Conservation (phyloP, 2,888 invertebrate species). For the Acanthosepion pharaonis region DNA sequence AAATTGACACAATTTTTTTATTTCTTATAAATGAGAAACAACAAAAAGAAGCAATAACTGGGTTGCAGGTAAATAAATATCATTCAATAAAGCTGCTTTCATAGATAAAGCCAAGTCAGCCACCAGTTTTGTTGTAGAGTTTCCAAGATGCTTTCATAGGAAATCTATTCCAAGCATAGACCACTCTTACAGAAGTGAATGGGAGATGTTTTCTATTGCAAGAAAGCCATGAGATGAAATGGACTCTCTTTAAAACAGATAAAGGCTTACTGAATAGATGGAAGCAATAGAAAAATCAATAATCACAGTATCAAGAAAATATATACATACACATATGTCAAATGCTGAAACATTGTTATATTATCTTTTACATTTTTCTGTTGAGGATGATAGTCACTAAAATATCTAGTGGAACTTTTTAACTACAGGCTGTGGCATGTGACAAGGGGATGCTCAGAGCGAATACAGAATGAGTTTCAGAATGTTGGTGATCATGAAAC, state of each 20-base stretch:
- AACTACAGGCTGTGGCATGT: too few relatives aligned
- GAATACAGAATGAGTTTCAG: too few relatives aligned
- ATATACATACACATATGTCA: background rate
- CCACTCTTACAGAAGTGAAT: background rate
- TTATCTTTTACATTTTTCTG: background rate
- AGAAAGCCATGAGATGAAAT: background rate
- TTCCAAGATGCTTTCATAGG: background rate
- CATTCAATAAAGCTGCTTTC: too few relatives aligned
- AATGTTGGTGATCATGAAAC: too few relatives aligned
- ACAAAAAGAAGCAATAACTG: too few relatives aligned
- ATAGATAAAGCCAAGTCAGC: too few relatives aligned
- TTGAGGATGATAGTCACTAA: too few relatives aligned
- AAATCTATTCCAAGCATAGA: background rate
- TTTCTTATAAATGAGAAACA: too few relatives aligned
- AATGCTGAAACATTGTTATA: background rate
- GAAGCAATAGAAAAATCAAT: background rate
- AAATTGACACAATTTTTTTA: too few relatives aligned
- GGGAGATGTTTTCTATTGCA: background rate
- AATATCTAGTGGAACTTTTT: too few relatives aligned
- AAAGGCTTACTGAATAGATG: background rate
- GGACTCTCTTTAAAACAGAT: background rate
- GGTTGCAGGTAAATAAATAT: too few relatives aligned
- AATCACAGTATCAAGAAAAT: background rate
- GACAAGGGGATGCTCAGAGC: too few relatives aligned
- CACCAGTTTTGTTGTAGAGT: background rate